phyloP scores from a whole-genome alignment of 2,797 vertebrate genomes.

The Mus spretus region DNA sequence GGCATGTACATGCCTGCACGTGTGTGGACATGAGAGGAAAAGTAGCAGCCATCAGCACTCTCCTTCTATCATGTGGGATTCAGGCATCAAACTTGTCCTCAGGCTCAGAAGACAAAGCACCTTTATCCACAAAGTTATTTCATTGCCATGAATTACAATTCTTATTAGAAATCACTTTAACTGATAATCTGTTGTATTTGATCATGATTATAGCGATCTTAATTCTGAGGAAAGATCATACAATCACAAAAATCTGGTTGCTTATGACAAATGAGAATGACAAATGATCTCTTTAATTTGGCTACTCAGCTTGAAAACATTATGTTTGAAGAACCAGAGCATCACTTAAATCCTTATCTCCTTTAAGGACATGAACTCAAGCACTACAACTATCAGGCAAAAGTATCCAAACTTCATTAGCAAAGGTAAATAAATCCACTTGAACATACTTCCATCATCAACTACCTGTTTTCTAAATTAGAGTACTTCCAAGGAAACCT shows the following conservation, averaged over 20 bases:
- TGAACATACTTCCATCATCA: constrained; percentile 41
- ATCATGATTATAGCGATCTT: constrained; percentile 12
- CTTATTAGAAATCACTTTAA: constrained; percentile 40
- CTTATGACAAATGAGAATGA: not conserved
- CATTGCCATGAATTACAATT: not conserved
- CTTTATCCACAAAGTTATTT: not conserved
- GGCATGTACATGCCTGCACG: not conserved
- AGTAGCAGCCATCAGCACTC: not conserved
- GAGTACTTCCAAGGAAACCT: not conserved
- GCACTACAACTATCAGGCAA: constrained; percentile 14
- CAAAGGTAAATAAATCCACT: constrained; percentile 18
- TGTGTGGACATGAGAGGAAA: not conserved
- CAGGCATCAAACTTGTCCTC: not conserved
- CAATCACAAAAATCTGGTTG: constrained; percentile 18
- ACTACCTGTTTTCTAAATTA: constrained; percentile 54
- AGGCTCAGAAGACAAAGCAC: not conserved
- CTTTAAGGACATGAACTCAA: constrained; percentile 48
- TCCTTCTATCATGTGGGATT: not conserved
- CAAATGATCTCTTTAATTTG: constrained; percentile 34
- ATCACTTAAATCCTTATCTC: constrained; percentile 12
- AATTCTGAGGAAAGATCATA: not conserved
- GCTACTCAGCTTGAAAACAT: constrained; percentile 6
- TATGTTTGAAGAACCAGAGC: constrained; percentile 14
- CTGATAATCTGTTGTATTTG: not conserved
- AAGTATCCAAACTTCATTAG: not conserved